Evolutionary conservation across 2,113 vertebrate genomes (phyloP), one percentile per base, ranked within the genome.

Genomic region (Upupa epops): DNA sequence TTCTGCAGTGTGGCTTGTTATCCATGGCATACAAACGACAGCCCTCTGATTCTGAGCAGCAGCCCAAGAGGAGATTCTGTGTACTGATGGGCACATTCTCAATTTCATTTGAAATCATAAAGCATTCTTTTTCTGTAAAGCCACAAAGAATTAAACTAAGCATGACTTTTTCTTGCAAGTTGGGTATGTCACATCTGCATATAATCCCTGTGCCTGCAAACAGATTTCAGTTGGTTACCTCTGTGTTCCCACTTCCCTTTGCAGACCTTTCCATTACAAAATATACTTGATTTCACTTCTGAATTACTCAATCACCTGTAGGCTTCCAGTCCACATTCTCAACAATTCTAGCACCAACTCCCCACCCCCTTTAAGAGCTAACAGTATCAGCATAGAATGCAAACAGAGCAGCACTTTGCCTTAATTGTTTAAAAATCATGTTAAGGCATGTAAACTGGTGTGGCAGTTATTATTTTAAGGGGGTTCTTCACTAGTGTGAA

Each of bases 291-390:
- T 59, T 83, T 83, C 45, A 42, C 45, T 82, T 82, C 22, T 14
- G n/a, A 76, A 32, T 90, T 83, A 74, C 51, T 89, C 46, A 74
- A 4, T 83, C 83, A 71, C 56, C 32, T 90, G 58, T 18, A 70
- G 49, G 58, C 90, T 85, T 95, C 70, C 70, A 56, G 40, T 73
- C 29, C 34, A 45, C 54, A 6, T 88, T 79, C 34, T 64, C 54
- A 34, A 34, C n/a, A 78, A 0, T 52, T 70, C 56, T 48, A 60
- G 10, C 18, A 52, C 55, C 31, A 15, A 8, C 46, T 16, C 18
- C 69, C 31, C 17, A 8, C 46, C 18, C 18, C 69, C 34, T 80
- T 91, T 31, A 68, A 73, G 46, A 58, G 31, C 51, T 58, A 36
- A 68, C 66, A 82, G 3, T 21, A 76, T 36, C 71, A 48, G 31